Conservation (phyloP, 2,113 vertebrate species). For the Rynchops niger region DNA sequence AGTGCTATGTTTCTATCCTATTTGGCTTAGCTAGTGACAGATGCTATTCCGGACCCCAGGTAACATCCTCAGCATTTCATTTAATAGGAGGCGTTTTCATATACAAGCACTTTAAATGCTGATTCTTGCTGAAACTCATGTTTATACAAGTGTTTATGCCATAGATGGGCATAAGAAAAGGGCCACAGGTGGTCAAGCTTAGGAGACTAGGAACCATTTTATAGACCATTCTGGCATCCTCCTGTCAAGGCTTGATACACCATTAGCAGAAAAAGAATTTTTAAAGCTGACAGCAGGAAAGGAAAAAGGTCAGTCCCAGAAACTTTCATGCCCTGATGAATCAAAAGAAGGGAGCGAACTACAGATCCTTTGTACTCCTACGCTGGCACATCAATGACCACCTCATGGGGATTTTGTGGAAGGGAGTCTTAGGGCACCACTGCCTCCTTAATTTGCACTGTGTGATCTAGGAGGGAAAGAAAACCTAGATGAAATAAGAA, state of each 20-base stretch:
- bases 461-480: neutral
- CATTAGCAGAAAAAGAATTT: neutral
- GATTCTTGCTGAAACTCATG: neutral
- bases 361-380: neutral
- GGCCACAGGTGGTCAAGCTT: neutral
- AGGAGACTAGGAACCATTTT: neutral
- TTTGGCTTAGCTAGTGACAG: neutral
- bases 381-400: neutral
- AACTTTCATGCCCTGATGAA: neutral
- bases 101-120: neutral
- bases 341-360: neutral
- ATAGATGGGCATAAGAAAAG: neutral
- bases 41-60: neutral
- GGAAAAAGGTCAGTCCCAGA: neutral
- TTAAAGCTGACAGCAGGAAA: neutral
- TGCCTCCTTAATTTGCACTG: neutral
- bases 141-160: neutral
- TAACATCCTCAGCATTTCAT: neutral
- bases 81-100: neutral
- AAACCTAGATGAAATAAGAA: neutral
- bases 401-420: neutral
- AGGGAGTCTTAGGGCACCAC: neutral
- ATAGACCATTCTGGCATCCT: neutral
- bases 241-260: accelerated
- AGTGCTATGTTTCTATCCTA: neutral